phyloP scores from a whole-genome alignment of 2,113 vertebrate genomes.

The Cervus canadensis region DNA sequence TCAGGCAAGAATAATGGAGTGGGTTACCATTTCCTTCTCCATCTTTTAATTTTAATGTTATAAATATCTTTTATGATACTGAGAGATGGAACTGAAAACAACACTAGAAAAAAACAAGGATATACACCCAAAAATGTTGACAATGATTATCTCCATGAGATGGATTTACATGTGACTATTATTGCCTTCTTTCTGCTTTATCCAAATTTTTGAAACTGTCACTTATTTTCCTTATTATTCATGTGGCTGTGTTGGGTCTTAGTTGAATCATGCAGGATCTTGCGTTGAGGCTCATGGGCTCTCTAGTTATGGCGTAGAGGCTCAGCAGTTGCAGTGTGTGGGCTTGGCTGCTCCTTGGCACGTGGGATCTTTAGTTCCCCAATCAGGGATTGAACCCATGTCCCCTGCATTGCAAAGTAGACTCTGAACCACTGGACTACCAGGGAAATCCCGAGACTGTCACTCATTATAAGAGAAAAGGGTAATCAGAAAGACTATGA shows the following conservation, averaged over 20 bases:
- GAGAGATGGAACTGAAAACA: constrained; percentile 2
- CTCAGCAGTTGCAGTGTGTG: background rate
- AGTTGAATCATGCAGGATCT: background rate
- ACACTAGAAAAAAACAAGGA: background rate
- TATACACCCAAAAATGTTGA: background rate
- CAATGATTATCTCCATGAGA: background rate
- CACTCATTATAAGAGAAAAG: background rate
- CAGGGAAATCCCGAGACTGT: background rate
- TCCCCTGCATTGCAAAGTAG: background rate
- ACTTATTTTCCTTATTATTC: background rate
- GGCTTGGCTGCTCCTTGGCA: background rate
- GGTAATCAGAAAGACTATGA: background rate
- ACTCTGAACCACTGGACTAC: background rate
- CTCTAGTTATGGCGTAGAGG: background rate
- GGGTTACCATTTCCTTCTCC: background rate
- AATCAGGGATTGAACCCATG: background rate
- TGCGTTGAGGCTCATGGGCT: background rate
- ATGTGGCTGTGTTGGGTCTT: background rate
- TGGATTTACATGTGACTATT: background rate
- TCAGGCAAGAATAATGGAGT: background rate
- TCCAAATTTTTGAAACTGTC: background rate
- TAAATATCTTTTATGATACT: background rate
- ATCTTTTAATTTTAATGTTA: constrained; percentile 2
- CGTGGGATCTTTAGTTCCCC: background rate
- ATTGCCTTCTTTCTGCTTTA: background rate